Evolutionary conservation across 2,797 vertebrate species (phyloP).

Genomic region (Leucoraja ocellata): DNA sequence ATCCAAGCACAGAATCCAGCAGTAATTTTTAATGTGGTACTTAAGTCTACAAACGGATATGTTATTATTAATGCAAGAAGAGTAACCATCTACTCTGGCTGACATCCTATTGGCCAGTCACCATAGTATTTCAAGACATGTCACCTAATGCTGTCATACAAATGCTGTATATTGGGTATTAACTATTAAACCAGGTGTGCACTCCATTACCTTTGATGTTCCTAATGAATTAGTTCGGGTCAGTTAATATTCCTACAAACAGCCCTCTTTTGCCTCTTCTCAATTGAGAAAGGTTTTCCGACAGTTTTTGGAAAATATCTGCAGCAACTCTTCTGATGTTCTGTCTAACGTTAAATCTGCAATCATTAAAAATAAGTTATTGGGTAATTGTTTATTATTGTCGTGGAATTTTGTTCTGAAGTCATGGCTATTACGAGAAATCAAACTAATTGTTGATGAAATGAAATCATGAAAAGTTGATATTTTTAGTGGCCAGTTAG

Average conservation of each 20-base stretch:
- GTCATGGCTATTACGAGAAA: not conserved
- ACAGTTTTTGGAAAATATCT: not conserved
- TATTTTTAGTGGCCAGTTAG: not conserved
- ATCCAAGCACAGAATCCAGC: not conserved
- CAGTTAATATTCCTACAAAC: too few species aligned
- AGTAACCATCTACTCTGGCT: not conserved
- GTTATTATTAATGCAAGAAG: not conserved
- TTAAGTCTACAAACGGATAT: not conserved
- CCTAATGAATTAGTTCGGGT: too few species aligned
- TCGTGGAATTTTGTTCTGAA: not conserved
- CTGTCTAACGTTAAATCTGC: not conserved
- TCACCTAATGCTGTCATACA: too few species aligned
- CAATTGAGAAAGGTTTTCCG: not conserved
- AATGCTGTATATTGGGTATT: too few species aligned
- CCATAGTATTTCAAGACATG: too few species aligned
- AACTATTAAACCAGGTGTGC: too few species aligned
- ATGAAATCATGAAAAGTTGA: not conserved
- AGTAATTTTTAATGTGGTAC: not conserved
- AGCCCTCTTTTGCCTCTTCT: not conserved
- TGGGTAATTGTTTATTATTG: not conserved
- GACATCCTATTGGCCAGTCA: not conserved
- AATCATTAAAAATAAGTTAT: not conserved
- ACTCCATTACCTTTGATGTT: too few species aligned
- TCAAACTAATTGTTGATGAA: not conserved
- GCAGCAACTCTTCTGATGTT: not conserved